Evolutionary conservation across 2,797 vertebrate species (phyloP).

Genomic region (Danio aesculapii): DNA sequence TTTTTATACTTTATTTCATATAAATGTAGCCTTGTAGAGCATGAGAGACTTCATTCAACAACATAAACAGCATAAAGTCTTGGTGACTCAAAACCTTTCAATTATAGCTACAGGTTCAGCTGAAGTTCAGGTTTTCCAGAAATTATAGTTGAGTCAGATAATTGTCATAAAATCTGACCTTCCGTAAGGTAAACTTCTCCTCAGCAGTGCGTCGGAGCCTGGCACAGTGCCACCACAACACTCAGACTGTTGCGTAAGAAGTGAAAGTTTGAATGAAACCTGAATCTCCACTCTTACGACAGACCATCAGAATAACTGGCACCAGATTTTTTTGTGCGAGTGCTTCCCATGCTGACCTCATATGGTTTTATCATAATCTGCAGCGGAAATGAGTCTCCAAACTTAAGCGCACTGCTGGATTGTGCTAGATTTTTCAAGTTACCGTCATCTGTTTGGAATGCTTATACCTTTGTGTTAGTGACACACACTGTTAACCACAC

Average conservation of each 20-base stretch:
- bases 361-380: conserved; percentile 10
- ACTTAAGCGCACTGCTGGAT: conserved; percentile 1
- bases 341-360: not conserved
- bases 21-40: not conserved
- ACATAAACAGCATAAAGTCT: not conserved
- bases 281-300: conserved; percentile 8
- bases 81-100: not conserved
- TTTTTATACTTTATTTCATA: not conserved
- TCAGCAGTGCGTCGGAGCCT: not conserved
- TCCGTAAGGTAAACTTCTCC: not conserved
- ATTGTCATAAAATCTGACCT: not conserved
- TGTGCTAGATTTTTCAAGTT: not conserved
- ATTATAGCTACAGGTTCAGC: not conserved
- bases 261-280: conserved; percentile 38
- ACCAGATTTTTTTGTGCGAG: not conserved
- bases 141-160: not conserved
- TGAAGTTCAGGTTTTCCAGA: not conserved
- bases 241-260: conserved; percentile 51
- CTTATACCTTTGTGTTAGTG: not conserved
- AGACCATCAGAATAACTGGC: not conserved
- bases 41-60: not conserved
- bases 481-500: not conserved
- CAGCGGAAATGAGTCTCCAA: conserved; percentile 10
- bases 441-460: not conserved
- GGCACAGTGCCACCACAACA: not conserved